A percentile compares a stretch with the other conserved stretches of the same genome.
Conservation (phyloP, 2,888 invertebrate genomes). For the Plagodis dolabraria region DNA sequence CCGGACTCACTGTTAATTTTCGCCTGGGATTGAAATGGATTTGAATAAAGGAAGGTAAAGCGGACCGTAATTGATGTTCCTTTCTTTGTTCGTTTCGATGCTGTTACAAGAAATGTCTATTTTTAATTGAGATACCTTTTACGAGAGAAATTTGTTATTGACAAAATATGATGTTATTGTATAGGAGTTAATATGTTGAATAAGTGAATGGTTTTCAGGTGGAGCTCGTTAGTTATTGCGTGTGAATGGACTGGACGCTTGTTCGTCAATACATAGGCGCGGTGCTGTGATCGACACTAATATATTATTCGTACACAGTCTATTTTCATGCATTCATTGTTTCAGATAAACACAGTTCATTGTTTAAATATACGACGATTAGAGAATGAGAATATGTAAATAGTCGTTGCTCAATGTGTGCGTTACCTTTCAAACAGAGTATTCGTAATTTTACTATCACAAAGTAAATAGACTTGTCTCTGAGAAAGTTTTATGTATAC, state of each 20-base stretch:
- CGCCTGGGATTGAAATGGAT: conserved; percentile 33
- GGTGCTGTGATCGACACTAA: conserved; percentile 40
- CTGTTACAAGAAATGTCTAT: neutral
- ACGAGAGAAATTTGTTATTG: conserved; percentile 6
- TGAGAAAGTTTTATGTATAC: conserved; percentile 10
- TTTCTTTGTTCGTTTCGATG: conserved; percentile 31
- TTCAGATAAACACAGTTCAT: conserved; percentile 24
- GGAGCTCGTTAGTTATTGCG: conserved; percentile 34
- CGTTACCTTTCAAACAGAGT: conserved; percentile 5
- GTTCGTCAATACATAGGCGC: conserved; percentile 5
- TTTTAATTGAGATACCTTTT: conserved; percentile 2
- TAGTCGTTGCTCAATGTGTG: conserved; percentile 16
- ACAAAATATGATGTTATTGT: neutral
- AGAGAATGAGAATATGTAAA: conserved; percentile 27
- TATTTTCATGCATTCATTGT: conserved; percentile 29
- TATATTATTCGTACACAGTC: conserved; percentile 40
- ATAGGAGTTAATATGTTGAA: neutral
- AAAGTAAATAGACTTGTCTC: conserved; percentile 14
- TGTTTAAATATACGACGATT: conserved; percentile 31
- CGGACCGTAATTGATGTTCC: conserved; percentile 31
- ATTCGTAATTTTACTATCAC: conserved; percentile 12
- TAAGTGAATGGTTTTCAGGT: conserved; percentile 19
- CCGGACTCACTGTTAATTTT: conserved; percentile 37
- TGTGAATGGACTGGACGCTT: conserved; percentile 25
- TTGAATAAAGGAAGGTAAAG: conserved; percentile 38